phyloP scores from a whole-genome alignment of 2,888 invertebrate genomes.

The Aporophyla nigra region DNA sequence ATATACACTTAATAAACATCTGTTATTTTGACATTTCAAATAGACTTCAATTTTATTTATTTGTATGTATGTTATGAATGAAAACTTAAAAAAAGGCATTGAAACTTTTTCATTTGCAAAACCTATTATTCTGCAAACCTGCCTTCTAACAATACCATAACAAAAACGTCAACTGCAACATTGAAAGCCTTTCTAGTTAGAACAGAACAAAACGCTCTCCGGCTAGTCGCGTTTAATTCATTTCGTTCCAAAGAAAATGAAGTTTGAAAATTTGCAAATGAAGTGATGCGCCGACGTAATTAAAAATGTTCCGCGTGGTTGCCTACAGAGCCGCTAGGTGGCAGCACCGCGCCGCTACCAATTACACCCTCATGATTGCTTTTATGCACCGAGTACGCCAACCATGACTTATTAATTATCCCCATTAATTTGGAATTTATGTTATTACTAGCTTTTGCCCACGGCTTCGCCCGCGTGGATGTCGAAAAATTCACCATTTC shows the following conservation, averaged over 20 bases:
- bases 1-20: no score
- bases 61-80: no score
- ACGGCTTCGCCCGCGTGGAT: no score
- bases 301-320: conserved; percentile 80
- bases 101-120: neutral
- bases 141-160: conserved; percentile 30
- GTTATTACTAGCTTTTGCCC: no score
- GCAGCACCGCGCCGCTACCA: conserved; percentile 61
- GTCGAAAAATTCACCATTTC: no score
- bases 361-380: conserved; percentile 77
- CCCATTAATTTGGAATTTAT: conserved; percentile 68
- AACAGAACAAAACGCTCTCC: conserved; percentile 58
- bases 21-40: no score
- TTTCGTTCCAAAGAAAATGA: conserved; percentile 64
- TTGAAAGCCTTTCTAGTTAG: conserved; percentile 44
- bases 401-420: conserved; percentile 75
- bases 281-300: conserved; percentile 84
- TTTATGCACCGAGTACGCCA: conserved; percentile 75
- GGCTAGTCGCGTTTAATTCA: conserved; percentile 58
- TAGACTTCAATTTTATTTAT: no score
- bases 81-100: neutral
- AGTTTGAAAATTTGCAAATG: conserved; percentile 77
- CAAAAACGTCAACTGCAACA: conserved; percentile 53
- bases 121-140: neutral
- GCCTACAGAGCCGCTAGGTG: conserved; percentile 58